These are phyloP conservation scores for Bhutanitis thaidina DNA, from an alignment of 2,888 invertebrate genomes.

Conservation along the genomic window DNA sequence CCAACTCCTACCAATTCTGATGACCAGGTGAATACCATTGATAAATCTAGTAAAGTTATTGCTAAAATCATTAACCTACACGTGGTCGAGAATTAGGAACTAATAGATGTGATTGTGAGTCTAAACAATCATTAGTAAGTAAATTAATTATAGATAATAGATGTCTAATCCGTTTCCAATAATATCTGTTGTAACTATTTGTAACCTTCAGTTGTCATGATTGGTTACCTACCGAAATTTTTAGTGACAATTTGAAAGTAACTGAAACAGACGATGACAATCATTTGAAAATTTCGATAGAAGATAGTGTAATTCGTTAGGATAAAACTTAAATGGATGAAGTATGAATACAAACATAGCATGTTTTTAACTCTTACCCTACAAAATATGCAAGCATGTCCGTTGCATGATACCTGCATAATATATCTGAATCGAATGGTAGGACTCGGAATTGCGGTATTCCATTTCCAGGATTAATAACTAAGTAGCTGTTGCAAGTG, in stretches of 20 bases:
- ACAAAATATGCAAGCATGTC: slow-evolving; percentile 41
- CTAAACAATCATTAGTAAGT: neutral
- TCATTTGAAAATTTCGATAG: neutral
- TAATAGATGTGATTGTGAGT: too few relatives aligned
- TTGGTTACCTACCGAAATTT: neutral
- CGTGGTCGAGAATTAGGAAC: neutral
- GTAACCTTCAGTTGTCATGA: neutral
- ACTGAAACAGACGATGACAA: neutral
- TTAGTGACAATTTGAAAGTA: neutral
- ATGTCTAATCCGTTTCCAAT: neutral
- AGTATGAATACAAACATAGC: slow-evolving; percentile 8
- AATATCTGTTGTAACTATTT: neutral
- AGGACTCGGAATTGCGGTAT: slow-evolving; percentile 10
- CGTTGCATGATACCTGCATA: slow-evolving; percentile 55
- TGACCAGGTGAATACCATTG: slow-evolving; percentile 73
- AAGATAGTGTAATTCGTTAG: neutral
- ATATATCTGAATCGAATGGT: slow-evolving; percentile 10
- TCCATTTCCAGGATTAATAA: slow-evolving; percentile 12
- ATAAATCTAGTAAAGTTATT: slow-evolving; percentile 12
- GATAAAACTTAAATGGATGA: neutral
- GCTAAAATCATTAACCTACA: slow-evolving; percentile 10
- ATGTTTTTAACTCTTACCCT: slow-evolving; percentile 10
- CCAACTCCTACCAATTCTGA: slow-evolving; percentile 72
- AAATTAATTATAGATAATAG: neutral
- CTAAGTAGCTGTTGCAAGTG: slow-evolving; percentile 6